Evolutionary conservation across 2,888 invertebrate genomes (phyloP).

Genomic region (Oegoconia quadripuncta): DNA sequence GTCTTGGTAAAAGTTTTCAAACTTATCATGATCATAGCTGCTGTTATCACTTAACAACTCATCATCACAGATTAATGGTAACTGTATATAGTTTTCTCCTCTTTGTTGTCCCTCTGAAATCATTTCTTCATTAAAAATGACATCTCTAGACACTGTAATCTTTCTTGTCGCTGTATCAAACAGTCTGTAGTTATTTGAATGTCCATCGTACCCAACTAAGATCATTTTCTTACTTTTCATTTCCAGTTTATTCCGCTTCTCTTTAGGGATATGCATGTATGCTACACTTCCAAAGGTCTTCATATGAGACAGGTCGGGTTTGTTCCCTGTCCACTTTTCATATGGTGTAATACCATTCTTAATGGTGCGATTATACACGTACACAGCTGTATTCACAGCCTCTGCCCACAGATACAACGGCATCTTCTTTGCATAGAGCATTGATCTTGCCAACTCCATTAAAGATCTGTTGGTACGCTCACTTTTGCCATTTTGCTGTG

Average conservation of each 20-base stretch:
- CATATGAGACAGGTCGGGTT: not conserved
- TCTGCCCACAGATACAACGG: not conserved
- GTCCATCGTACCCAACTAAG: conserved; percentile 3
- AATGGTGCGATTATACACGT: not conserved
- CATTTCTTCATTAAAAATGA: conserved; percentile 1
- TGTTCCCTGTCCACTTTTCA: not conserved
- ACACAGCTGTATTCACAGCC: not conserved
- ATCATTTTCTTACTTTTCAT: conserved; percentile 2
- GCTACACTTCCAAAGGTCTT: conserved; percentile 1
- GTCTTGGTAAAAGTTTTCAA: too few relatives aligned
- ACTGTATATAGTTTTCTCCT: too few relatives aligned
- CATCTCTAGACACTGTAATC: not conserved
- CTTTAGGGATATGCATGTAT: conserved; percentile 1
- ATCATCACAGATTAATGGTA: too few relatives aligned
- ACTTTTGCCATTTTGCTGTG: conserved; percentile 1
- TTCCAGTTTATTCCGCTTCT: conserved; percentile 3
- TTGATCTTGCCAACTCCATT: conserved; percentile 1
- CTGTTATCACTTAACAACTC: too few relatives aligned
- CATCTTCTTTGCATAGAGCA: not conserved
- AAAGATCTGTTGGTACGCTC: not conserved
- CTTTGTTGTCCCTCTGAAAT: too few relatives aligned
- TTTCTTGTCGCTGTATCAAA: not conserved
- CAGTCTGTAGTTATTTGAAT: conserved; percentile 1
- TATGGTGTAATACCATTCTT: not conserved
- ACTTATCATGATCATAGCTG: not conserved